A percentile compares a stretch with the other conserved stretches of the same genome.
These are phyloP conservation scores for Matsumyia berberina DNA, from an alignment of 2,888 invertebrate genomes.

Conservation along the genomic window DNA sequence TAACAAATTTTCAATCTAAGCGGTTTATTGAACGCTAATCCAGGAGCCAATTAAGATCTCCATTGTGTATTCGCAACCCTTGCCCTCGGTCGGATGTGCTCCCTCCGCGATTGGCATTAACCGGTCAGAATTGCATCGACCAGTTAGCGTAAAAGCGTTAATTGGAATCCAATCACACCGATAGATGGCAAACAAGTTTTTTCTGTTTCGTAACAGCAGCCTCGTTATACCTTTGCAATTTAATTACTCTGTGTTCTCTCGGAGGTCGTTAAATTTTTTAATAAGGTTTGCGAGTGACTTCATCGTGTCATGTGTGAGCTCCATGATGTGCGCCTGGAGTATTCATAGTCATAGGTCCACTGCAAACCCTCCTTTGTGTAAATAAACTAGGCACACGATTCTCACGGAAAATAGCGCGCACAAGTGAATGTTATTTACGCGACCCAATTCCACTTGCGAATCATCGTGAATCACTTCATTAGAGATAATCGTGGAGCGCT, in stretches of 20 bases:
- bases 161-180: slow-evolving; percentile 33
- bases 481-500: slow-evolving; percentile 11
- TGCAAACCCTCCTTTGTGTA: not conserved
- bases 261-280: slow-evolving; percentile 49
- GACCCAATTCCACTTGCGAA: slow-evolving; percentile 36
- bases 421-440: slow-evolving; percentile 49
- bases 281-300: slow-evolving; percentile 29
- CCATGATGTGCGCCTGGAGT: not conserved
- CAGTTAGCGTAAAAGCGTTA: slow-evolving; percentile 39
- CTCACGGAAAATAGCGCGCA: slow-evolving; percentile 13
- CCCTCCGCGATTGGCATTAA: not conserved
- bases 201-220: slow-evolving; percentile 27
- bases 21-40: slow-evolving; percentile 31
- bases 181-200: slow-evolving; percentile 25
- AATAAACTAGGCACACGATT: slow-evolving; percentile 9
- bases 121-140: slow-evolving; percentile 14
- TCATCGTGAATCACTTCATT: slow-evolving; percentile 51
- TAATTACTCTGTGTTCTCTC: slow-evolving; percentile 46
- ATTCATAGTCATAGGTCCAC: slow-evolving; percentile 13
- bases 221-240: slow-evolving; percentile 19
- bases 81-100: not conserved
- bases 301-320: too few species aligned
- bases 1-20: slow-evolving; percentile 27
- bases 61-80: slow-evolving; percentile 1
- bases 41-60: slow-evolving; percentile 47